Conservation (phyloP, 2,797 vertebrate genomes). For the Sternarchorhynchus goeldii region DNA sequence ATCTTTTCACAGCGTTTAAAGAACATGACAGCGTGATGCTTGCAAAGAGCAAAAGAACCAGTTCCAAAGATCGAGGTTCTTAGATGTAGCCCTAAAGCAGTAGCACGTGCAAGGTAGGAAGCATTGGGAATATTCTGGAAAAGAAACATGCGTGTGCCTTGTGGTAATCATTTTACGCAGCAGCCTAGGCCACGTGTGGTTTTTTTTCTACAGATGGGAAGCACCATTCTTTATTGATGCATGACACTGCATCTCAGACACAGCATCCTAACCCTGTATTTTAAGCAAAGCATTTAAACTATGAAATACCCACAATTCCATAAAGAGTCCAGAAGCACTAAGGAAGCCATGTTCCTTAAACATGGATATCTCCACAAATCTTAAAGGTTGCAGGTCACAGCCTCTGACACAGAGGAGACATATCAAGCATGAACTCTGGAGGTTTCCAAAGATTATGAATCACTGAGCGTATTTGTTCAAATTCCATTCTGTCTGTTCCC, state of each 20-base stretch:
- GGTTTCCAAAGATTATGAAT: not conserved
- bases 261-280: not conserved
- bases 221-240: slow-evolving; percentile 40
- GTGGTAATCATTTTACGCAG: slow-evolving; percentile 56
- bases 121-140: slow-evolving; percentile 47
- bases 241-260: slow-evolving; percentile 33
- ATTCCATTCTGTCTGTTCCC: not conserved
- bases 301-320: slow-evolving; percentile 5
- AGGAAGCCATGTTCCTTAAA: too few relatives aligned
- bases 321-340: not conserved
- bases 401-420: not conserved
- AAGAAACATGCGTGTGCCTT: slow-evolving; percentile 49
- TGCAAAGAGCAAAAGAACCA: slow-evolving; percentile 43
- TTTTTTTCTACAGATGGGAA: slow-evolving; percentile 54
- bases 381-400: not conserved
- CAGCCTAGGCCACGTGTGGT: slow-evolving; percentile 48
- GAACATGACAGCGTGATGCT: slow-evolving; percentile 52
- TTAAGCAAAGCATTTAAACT: not conserved
- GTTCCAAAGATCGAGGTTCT: slow-evolving; percentile 42
- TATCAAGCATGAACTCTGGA: not conserved
- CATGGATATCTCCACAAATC: not conserved
- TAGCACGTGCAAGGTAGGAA: slow-evolving; percentile 51
- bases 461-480: too few relatives aligned
- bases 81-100: slow-evolving; percentile 45
- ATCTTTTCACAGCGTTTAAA: slow-evolving; percentile 53